A percentile compares a stretch with the other conserved stretches of the same genome.
These are phyloP conservation scores for Spatulosminthurus flaviceps DNA, from an alignment of 2,888 invertebrate species.

Conservation along the genomic window DNA sequence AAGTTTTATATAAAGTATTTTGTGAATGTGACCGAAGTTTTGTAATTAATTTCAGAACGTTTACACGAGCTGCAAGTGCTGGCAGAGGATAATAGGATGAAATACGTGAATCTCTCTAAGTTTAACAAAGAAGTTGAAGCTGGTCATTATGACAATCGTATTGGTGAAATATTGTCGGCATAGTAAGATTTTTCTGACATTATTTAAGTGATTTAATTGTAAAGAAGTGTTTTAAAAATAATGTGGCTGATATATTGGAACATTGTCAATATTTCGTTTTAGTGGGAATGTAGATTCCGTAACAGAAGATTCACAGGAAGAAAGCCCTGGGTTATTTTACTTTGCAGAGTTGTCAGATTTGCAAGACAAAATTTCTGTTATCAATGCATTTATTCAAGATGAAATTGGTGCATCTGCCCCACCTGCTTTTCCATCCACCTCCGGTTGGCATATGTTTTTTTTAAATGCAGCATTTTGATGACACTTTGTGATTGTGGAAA, in stretches of 20 bases:
- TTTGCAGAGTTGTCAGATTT: conserved; percentile 31
- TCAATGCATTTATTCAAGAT: conserved; percentile 25
- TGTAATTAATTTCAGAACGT: conserved; percentile 24
- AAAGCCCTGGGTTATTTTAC: conserved; percentile 11
- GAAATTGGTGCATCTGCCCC: conserved; percentile 11
- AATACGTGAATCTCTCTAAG: conserved; percentile 29
- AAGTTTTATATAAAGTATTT: neutral
- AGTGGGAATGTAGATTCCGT: neutral
- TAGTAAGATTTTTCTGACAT: conserved; percentile 16
- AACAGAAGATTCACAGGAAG: conserved; percentile 2
- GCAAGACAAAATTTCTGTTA: conserved; percentile 23
- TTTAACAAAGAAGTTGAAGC: conserved; percentile 34
- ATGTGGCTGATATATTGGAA: neutral
- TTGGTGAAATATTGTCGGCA: conserved; percentile 11
- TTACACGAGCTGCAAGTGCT: conserved; percentile 29
- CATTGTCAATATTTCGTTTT: neutral
- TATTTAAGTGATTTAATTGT: neutral
- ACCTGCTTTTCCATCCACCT: neutral
- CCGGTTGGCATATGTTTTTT: neutral
- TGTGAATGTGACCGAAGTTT: too few species aligned
- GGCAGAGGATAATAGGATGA: neutral
- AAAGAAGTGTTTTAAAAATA: too few species aligned
- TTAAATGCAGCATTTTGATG: neutral
- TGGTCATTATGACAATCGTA: conserved; percentile 33
- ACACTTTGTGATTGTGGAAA: neutral